Evolutionary conservation across 2,888 invertebrate species (phyloP), one percentile per base, ranked within the genome.

Genomic region (Chirona hameri): DNA sequence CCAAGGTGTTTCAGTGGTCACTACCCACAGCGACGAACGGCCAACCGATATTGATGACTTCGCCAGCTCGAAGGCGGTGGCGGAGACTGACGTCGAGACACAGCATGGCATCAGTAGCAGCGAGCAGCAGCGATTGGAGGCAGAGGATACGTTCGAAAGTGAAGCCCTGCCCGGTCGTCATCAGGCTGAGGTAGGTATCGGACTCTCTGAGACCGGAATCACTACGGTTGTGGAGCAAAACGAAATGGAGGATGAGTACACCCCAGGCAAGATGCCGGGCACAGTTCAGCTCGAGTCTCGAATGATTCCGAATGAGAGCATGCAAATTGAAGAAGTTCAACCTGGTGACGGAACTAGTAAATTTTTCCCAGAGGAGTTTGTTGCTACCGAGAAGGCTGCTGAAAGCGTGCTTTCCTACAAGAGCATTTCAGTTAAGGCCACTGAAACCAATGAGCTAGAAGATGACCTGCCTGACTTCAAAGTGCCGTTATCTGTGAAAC

Each of bases 301-400:
- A 15, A 14, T 76, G 15, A 15, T 76, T 15, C 76, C 76, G 0
- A 39, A 1, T 21, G 39, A 39, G 39, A 10, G 76, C 21, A 76
- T 76, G 39, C 76, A 76, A 24, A 5, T 76, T 9, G 76, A 76
- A 76, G 76, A 76, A 18, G 76, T 76, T 18, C 39, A 76, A 1
- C 31, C 76, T 0, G 76, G 39, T 21, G 76, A 76, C 10, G 76
- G 39, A 1, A 76, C 76, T 9, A 39, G 76, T 0, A 76, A 76
- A 24, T 76, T 76, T 18, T 76, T 76, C 76, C 76, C 76, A 5
- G 76, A 76, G 39, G 21, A 76, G 76, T 76, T 76, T 21, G 76
- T 76, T 39, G 76, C 76, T 5, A 76, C 76, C 7, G 76, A 76
- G 39, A 76, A 39, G 39, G 76, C 76, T 14, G 27, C 21, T 39